Conservation (phyloP, 2,797 vertebrate species). For the Nyctalus aviator region DNA sequence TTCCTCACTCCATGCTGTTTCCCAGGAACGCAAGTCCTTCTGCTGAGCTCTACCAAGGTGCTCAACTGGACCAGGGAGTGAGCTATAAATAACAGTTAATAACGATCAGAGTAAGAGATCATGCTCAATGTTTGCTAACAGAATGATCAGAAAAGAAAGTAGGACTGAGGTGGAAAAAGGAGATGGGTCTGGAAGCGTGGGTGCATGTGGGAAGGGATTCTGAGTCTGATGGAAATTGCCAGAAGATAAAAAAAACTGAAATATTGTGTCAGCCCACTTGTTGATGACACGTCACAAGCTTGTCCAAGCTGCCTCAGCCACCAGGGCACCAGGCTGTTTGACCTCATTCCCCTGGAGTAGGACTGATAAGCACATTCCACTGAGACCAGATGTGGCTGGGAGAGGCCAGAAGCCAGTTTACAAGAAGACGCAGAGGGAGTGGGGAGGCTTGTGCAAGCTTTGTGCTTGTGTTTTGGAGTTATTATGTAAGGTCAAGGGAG, state of each 20-base stretch:
- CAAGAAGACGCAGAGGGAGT: not conserved
- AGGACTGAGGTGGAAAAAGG: not conserved
- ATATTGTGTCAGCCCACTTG: constrained; percentile 44
- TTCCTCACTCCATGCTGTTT: not conserved
- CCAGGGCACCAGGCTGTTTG: constrained; percentile 60
- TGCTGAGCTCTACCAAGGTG: not conserved
- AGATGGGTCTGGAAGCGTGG: not conserved
- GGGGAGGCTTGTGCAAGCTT: not conserved
- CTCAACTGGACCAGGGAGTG: not conserved
- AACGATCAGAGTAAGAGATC: not conserved
- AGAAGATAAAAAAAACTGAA: constrained; percentile 68
- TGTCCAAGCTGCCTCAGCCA: constrained; percentile 40
- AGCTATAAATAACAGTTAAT: not conserved
- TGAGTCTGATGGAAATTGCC: constrained; percentile 14
- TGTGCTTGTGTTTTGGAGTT: not conserved
- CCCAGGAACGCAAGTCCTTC: not conserved
- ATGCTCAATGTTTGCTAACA: not conserved
- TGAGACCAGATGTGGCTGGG: constrained; percentile 56
- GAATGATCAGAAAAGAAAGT: not conserved
- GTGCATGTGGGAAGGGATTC: not conserved
- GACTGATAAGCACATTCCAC: constrained; percentile 77
- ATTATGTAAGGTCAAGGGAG: not conserved
- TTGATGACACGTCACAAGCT: constrained; percentile 73
- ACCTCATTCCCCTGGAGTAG: constrained; percentile 60
- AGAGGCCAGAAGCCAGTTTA: constrained; percentile 47